Base-by-base conservation (phyloP, 2,797 vertebrate species). In the Holocentrus rufus region DNA sequence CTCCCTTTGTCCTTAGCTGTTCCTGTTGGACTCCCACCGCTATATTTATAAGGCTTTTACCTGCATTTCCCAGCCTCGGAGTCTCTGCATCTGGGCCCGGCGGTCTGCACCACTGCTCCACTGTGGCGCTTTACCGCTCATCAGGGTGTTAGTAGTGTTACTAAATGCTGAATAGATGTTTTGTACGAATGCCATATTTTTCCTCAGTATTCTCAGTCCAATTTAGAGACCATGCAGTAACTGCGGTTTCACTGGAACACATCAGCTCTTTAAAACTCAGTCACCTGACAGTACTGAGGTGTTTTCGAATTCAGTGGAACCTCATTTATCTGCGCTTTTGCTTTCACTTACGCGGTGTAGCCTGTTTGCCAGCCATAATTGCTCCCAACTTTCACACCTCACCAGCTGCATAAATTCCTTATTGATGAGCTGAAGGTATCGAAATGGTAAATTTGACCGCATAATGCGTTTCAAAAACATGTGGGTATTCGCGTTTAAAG, bases 401-500 rank as follows among this genome's bases (percentile, higher is more conserved):
- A 49, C 46, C n/a, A 49, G 17, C 18, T 25, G 20, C 27, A 10
- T 59, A 14, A 39, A 67, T 72, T 25, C n/a, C 22, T 44, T 30
- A 13, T 76, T 49, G 50, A 74, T 47, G 56, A 54, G 67, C 13
- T 17, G 34, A 65, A 49, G n/a, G 17, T 31, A 50, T 71, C 23
- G 27, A 63, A 68, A 34, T 31, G 46, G 39, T 59, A 61, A 46
- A 70, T 70, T 46, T 27, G 10, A 72, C 5, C 50, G 9, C 18
- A 36, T 18, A n/a, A 22, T 23, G 7, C 44, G 55, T 10, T 13
- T 11, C 20, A 63, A 47, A 10, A 1, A 7, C 52, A 53, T 42
- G 22, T 22, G 20, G 3, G 50, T 5, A 52, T 52, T 52, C 49
- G 22, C 20, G 9, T 9, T 52, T 52, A 11, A 18, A 47, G 11